Percentiles rank a stretch among this genome's conserved stretches.
Evolutionary conservation across 2,113 vertebrate genomes (phyloP).

Genomic region (Canis aureus): DNA sequence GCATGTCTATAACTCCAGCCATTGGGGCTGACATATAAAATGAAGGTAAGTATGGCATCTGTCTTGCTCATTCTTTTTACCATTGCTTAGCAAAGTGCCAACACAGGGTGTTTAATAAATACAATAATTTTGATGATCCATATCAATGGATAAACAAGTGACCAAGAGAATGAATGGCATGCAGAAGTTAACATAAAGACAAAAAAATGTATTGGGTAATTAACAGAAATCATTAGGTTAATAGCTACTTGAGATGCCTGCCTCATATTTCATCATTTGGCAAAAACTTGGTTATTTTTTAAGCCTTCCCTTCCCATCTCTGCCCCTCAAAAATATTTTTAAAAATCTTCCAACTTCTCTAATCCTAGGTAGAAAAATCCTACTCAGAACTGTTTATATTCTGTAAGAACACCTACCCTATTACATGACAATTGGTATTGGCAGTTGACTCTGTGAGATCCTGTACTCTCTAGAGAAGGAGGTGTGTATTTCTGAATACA

Average conservation of each 20-base stretch:
- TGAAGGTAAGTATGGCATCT: not conserved
- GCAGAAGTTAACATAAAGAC: not conserved
- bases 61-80: not conserved
- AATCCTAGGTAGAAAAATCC: not conserved
- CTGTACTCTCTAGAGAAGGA: too few relatives aligned
- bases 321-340: too few relatives aligned
- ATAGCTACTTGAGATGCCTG: not conserved
- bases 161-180: not conserved
- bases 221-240: not conserved
- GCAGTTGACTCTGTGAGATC: not conserved
- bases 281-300: not conserved
- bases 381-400: not conserved
- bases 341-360: not conserved
- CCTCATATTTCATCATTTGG: not conserved
- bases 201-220: not conserved
- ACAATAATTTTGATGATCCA: not conserved
- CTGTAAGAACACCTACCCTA: not conserved
- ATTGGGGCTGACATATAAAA: not conserved
- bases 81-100: not conserved
- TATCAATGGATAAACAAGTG: slow-evolving; percentile 9
- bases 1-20: not conserved
- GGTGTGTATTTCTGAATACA: not conserved
- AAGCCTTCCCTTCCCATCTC: not conserved
- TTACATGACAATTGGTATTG: rapidly evolving
- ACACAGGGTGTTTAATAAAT: not conserved